Evolutionary conservation across 1,140 invertebrate species (phyloP).

Genomic region (Megathymus violae): DNA sequence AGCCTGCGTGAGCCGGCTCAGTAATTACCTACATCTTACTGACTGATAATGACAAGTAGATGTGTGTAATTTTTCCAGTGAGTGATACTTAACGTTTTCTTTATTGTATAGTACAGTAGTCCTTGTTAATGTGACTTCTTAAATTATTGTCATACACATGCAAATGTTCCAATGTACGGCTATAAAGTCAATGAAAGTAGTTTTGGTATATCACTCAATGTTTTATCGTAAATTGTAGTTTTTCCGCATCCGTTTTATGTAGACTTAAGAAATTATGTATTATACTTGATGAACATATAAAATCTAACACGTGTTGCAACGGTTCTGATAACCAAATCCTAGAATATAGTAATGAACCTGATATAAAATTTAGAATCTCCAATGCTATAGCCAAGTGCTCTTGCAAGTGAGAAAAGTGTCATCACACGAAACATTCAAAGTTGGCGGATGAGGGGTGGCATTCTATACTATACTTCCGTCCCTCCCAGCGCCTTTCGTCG

Average conservation of each 20-base stretch:
- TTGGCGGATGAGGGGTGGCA: not conserved
- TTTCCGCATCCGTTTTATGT: too few relatives aligned
- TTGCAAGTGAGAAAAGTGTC: not conserved
- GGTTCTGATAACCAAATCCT: not conserved
- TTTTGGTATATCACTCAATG: too few relatives aligned
- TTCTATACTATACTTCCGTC: not conserved
- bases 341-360: not conserved
- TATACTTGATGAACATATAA: not conserved
- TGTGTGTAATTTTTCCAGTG: too few relatives aligned
- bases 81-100: too few relatives aligned
- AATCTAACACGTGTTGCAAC: too few relatives aligned
- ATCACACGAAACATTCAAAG: not conserved
- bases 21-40: slow-evolving; percentile 30
- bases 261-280: too few relatives aligned
- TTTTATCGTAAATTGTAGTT: too few relatives aligned
- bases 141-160: too few relatives aligned
- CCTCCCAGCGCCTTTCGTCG: not conserved
- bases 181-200: too few relatives aligned
- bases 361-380: not conserved
- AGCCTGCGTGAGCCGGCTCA: slow-evolving; percentile 34
- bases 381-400: not conserved
- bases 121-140: too few relatives aligned
- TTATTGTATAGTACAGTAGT: too few relatives aligned
- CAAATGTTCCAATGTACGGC: too few relatives aligned
- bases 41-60: slow-evolving; percentile 24